These are phyloP conservation scores for Pollenia labialis DNA, from an alignment of 2,888 invertebrate species.

Conservation along the genomic window DNA sequence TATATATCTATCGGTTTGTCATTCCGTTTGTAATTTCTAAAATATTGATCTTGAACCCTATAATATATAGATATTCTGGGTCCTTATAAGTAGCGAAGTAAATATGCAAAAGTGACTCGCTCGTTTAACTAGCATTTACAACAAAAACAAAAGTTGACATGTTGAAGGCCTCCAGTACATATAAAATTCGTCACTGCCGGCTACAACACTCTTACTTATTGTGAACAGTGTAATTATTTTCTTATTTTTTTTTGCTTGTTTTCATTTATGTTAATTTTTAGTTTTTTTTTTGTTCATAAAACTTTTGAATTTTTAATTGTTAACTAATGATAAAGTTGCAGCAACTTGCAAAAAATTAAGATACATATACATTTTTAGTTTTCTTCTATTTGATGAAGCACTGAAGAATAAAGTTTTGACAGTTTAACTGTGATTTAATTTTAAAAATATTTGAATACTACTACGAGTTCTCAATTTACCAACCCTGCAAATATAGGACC, in stretches of 20 bases:
- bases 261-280: slow-evolving; percentile 32
- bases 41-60: no score
- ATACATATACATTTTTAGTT: slow-evolving; percentile 32
- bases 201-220: background rate
- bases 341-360: slow-evolving; percentile 40
- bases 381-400: slow-evolving; percentile 56
- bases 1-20: no score
- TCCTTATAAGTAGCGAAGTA: no score
- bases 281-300: slow-evolving; percentile 40
- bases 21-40: no score
- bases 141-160: no score
- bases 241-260: background rate
- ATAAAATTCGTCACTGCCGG: no score
- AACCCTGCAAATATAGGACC: no score
- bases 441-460: slow-evolving; percentile 17
- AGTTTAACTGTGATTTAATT: slow-evolving; percentile 32
- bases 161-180: no score
- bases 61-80: no score
- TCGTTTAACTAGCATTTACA: no score
- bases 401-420: slow-evolving; percentile 50
- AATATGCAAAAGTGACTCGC: no score
- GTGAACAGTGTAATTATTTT: background rate
- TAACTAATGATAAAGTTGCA: slow-evolving; percentile 70
- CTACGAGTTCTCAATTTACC: background rate
- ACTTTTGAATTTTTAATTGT: slow-evolving; percentile 70